Base-by-base conservation (phyloP, 64 coral and sea anemone species). In the Anthopleura sola region DNA sequence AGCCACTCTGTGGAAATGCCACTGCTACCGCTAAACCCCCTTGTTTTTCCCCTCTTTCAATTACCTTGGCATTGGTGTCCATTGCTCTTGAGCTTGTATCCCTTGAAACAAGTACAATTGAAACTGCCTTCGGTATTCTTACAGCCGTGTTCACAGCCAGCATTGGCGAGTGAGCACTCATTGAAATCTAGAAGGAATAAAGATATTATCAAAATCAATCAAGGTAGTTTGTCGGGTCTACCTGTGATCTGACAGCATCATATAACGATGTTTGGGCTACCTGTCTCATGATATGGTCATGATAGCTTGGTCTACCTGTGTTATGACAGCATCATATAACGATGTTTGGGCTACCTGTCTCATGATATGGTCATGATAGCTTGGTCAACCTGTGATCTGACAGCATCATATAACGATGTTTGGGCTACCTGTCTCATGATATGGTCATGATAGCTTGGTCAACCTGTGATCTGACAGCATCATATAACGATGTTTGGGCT, bases 61-160 rank as follows among this genome's bases (percentile, higher is more conserved):
- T 2, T 62, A 95, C 97, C 93, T 92, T 88, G 78, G 75, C 97
- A 99, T 60, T 93, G 92, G 21, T 40, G 80, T 24, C 87, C 76
- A 47, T 94, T 87, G 12, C 77, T 23, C 60, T 91, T 89, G 1
- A 99, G 80, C 33, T 87, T 92, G 85, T 89, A 99, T 10, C 97
- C 97, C 53, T 91, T 76, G 38, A 89, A 85, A 53, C 97, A 99
- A 36, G 92, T 60, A 44, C 97, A 99, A 48, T 92, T 87, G 60
- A 78, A 99, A 55, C 97, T 99, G 21, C 97, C 97, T 11, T 78
- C 60, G 15, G 79, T 99, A 49, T 99, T 99, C 54, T 94, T 56
- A 51, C 97, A 99, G 20, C 94, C 40, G 57, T 99, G 97, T 83
- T 99, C 97, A 37, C 97, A 99, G 23, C 97, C 97, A 20, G 97